Evolutionary conservation across 1,140 invertebrate species (phyloP).

Genomic region (Carposina sasakii): DNA sequence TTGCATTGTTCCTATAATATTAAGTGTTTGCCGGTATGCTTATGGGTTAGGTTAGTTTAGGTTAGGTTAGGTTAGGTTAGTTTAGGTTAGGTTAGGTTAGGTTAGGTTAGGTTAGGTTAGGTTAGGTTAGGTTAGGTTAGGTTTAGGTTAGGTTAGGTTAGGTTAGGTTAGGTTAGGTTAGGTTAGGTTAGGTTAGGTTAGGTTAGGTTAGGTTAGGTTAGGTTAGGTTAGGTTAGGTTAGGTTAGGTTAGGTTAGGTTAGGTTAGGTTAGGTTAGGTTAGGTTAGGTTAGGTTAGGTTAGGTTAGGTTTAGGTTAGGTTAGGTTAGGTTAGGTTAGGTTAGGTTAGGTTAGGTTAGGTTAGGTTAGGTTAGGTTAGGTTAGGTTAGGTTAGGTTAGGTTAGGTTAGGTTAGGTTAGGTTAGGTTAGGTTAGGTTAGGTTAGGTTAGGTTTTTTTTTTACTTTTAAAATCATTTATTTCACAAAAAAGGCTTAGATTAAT

Average conservation of each 20-base stretch:
- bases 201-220: constrained; percentile 33
- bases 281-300: constrained; percentile 33
- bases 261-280: constrained; percentile 33
- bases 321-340: constrained; percentile 25
- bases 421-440: constrained; percentile 29
- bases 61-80: constrained; percentile 16
- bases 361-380: constrained; percentile 24
- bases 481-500: no score
- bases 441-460: constrained; percentile 22
- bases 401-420: constrained; percentile 29
- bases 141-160: constrained; percentile 34
- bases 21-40: neutral
- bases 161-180: constrained; percentile 31
- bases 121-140: no score
- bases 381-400: constrained; percentile 27
- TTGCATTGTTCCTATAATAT: no score
- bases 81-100: constrained; percentile 18
- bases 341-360: constrained; percentile 25
- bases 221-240: constrained; percentile 23
- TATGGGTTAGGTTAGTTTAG: constrained; percentile 4
- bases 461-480: no score
- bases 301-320: constrained; percentile 26
- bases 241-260: constrained; percentile 26
- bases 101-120: constrained; percentile 35
- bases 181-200: constrained; percentile 24